Evolutionary conservation across 2,797 vertebrate species (phyloP).

Genomic region (Lophura swinhoii): DNA sequence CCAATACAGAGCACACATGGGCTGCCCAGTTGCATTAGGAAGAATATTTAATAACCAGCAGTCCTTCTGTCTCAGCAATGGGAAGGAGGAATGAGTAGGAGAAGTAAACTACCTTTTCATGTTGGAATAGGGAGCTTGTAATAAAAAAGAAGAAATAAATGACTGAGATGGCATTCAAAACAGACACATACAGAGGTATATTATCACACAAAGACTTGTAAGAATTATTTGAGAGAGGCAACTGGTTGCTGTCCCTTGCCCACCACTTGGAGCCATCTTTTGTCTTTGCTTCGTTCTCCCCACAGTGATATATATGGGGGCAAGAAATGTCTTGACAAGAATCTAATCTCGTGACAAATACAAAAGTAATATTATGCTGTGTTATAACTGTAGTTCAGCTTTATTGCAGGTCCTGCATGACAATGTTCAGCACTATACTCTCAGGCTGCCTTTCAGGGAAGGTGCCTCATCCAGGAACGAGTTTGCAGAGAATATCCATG

Average conservation of each 20-base stretch:
- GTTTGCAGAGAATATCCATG: neutral
- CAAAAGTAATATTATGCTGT: neutral
- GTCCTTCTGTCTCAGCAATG: neutral
- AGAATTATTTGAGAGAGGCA: neutral
- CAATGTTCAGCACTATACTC: rapidly evolving
- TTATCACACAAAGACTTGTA: neutral
- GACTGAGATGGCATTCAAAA: neutral
- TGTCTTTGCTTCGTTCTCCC: constrained; percentile 14
- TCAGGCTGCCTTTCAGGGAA: neutral
- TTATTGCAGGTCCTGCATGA: neutral
- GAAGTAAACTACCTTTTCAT: neutral
- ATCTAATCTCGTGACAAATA: neutral
- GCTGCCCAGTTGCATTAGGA: neutral
- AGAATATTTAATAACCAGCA: neutral
- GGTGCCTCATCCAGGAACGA: rapidly evolving
- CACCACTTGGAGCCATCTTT: neutral
- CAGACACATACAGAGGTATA: rapidly evolving
- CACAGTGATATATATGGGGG: neutral
- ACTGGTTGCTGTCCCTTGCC: neutral
- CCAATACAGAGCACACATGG: neutral
- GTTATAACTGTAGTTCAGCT: neutral
- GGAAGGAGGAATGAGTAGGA: neutral
- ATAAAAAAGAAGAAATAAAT: neutral
- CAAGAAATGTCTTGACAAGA: neutral
- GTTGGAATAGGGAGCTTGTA: neutral